These are phyloP conservation scores for Lipophrys pholis DNA, from an alignment of 2,113 vertebrate species.

Conservation along the genomic window DNA sequence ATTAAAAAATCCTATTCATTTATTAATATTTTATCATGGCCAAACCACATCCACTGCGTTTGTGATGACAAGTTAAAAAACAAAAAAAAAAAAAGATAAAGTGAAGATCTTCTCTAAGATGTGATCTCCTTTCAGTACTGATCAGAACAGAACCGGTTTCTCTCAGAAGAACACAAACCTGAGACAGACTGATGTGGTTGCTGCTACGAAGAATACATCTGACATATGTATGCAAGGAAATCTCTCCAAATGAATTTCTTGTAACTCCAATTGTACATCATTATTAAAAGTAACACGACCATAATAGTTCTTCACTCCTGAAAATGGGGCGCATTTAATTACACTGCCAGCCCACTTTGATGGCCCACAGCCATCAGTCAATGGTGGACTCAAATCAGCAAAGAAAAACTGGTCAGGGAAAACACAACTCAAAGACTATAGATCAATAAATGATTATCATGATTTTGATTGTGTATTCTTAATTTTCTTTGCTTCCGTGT, in stretches of 20 bases:
- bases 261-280: neutral
- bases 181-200: neutral
- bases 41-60: neutral
- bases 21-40: neutral
- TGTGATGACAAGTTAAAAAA: neutral
- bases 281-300: neutral
- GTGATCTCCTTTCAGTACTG: neutral
- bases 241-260: neutral
- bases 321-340: no score
- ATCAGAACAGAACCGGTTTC: neutral
- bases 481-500: no score
- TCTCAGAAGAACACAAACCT: no score
- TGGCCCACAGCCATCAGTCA: no score
- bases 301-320: neutral
- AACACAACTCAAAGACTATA: no score
- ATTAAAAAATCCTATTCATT: neutral
- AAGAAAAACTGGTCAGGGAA: no score
- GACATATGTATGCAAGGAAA: neutral
- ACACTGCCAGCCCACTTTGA: no score
- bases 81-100: neutral
- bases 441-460: no score
- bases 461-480: no score
- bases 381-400: no score
- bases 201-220: neutral
- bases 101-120: neutral